Evolutionary conservation across 2,113 vertebrate species (phyloP), one percentile per base, ranked within the genome.

Genomic region (Antigone vipio): DNA sequence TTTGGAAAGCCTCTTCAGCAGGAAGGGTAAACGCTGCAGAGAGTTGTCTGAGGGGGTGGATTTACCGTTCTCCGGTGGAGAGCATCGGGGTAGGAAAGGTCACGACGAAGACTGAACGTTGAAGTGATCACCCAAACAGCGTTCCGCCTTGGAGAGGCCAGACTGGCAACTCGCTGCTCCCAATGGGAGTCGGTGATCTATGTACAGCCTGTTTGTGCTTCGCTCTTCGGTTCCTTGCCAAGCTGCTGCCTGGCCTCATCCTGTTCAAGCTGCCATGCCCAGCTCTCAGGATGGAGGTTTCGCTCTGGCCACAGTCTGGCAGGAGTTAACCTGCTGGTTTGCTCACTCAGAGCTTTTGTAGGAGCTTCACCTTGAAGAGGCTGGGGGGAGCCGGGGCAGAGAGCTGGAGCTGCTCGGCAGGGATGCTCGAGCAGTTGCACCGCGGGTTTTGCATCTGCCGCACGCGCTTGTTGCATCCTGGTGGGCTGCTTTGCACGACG

Each of bases 381-480:
- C 63, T 20, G 47, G 20, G 50, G 27, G 49, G 16, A 12, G 35
- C 9, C 1, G 34, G n/a, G 40, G 16, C 63, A 42, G 55, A 69
- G 24, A 53, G 53, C 55, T 2, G 17, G 40, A 42, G 64, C 50
- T 44, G 68, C 15, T 63, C 9, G 1, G 23, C 6, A 5, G 56
- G 45, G 29, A 38, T 29, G 32, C 40, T 45, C 47, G 10, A 55
- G 55, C 34, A 9, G 34, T 30, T 67, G 32, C 1, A 1, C 55
- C 21, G 4, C 3, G 4, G n/a, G 11, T 35, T 72, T 64, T 64
- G 35, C 20, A 1, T 35, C 49, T 19, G 59, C 58, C 8, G 3
- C 42, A 10, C 30, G 1, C 23, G 3, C 75, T 49, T 9, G 0
- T 34, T 2, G 0, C 42, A 14, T 27, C 35, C 19, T 47, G 53